Evolutionary conservation across 1,140 invertebrate species (phyloP), one percentile per base, ranked within the genome.

Genomic region (Apis laboriosa): DNA sequence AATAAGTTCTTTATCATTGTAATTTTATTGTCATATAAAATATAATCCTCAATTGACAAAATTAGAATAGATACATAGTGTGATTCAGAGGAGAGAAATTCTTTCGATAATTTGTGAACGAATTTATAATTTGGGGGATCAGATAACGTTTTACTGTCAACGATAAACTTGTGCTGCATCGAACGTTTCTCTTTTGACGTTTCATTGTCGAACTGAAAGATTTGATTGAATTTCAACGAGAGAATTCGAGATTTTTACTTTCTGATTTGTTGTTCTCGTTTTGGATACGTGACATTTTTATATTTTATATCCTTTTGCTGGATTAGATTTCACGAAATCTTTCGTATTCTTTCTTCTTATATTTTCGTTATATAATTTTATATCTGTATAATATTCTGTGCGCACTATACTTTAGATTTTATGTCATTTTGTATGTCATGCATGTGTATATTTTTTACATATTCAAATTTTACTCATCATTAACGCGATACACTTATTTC

Each of bases 1-100:
- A 43, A 43, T 43, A 43, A 43, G 5, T 43, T 43, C 34, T 43
- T 43, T 43, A 3, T 43, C 34, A 34, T 34, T 34, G 34, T 34
- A 34, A 34, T 34, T 34, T 34, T 34, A 34, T 34, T 34, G 34
- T 4, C 34, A 66, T 56, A 66, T 24, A 5, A 53, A 9, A 12
- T 17, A 24, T 74, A 74, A 74, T 66, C 11, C 43, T 12, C n/a
- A 24, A 21, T 51, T 17, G n/a, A 74, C 17, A 60, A 19, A 19
- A 11, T 34, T 58, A 11, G 68, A 34, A 80, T 78, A 70, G 21
- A 8, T 34, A 34, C 5, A 11, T 5, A 49, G 17, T 51, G 56
- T 80, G 70, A 80, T 80, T 80, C 76, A 68, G 63, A 81, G 53
- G 73, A 17, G 19, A 21, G 61, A 28, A 49, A 67, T 66, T 81